Evolutionary conservation across 1,140 invertebrate genomes (phyloP).

Genomic region (Ylistrum balloti): DNA sequence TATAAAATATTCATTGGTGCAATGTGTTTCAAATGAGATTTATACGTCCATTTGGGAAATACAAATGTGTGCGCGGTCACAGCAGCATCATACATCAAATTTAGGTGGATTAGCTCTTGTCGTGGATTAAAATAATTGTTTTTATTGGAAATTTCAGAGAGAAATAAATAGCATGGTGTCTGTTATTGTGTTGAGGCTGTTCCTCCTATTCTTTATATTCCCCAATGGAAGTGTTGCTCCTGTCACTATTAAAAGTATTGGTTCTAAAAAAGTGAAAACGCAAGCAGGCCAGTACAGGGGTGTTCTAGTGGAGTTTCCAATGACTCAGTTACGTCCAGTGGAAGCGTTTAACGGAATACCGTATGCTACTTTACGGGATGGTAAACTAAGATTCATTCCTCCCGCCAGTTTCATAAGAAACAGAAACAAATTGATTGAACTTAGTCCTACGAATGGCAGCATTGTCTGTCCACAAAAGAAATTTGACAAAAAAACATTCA

Average conservation of each 20-base stretch:
- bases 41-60: background rate
- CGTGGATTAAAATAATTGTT: background rate
- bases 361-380: background rate
- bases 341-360: slow-evolving; percentile 24
- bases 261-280: background rate
- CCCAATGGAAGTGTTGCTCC: slow-evolving; percentile 44
- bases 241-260: slow-evolving; percentile 13
- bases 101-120: background rate
- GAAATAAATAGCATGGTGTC: background rate
- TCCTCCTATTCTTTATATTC: background rate
- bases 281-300: slow-evolving; percentile 1
- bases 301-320: slow-evolving; percentile 36
- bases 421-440: background rate
- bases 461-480: background rate
- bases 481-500: slow-evolving; percentile 9
- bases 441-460: background rate
- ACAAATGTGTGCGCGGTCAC: background rate
- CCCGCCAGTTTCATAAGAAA: slow-evolving; percentile 31
- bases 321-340: background rate
- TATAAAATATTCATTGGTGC: background rate
- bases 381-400: slow-evolving; percentile 41
- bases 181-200: background rate
- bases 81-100: background rate
- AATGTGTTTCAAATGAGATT: background rate
- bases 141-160: no score